These are phyloP conservation scores for Hyles vespertilio DNA, from an alignment of 1,140 invertebrate genomes.

Conservation along the genomic window DNA sequence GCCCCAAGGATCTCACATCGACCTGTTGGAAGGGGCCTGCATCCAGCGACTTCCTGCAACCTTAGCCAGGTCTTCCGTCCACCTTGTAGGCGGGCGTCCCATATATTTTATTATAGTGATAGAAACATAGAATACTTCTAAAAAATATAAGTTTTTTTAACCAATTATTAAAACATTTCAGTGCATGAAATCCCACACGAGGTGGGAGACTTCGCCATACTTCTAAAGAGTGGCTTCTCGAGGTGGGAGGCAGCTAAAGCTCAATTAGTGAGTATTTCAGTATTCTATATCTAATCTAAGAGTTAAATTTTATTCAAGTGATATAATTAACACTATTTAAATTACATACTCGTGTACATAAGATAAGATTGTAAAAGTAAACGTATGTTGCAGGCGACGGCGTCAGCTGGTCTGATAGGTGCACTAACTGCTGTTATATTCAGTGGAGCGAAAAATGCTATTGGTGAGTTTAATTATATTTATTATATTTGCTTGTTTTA, in stretches of 20 bases:
- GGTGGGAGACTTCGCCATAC: constrained; percentile 97
- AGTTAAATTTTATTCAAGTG: too few species aligned
- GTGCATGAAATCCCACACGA: constrained; percentile 99
- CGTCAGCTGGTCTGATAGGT: constrained; percentile 90
- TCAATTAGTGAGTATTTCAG: constrained; percentile 80
- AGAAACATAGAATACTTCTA: too few species aligned
- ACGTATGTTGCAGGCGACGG: constrained; percentile 78
- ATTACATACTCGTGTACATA: background rate
- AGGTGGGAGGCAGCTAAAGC: constrained; percentile 95
- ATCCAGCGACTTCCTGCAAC: too few species aligned
- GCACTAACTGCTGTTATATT: constrained; percentile 90
- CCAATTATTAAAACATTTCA: constrained; percentile 28
- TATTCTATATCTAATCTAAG: background rate
- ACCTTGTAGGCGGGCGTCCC: too few species aligned
- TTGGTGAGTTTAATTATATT: constrained; percentile 76
- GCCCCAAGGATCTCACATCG: too few species aligned
- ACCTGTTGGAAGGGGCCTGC: too few species aligned
- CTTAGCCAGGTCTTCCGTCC: too few species aligned
- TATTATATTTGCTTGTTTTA: background rate
- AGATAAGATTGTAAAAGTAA: too few species aligned
- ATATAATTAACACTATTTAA: too few species aligned
- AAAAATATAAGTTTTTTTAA: too few species aligned
- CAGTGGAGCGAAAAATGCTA: constrained; percentile 85
- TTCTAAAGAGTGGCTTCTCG: constrained; percentile 94
- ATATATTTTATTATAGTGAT: too few species aligned